A percentile compares a stretch with the other conserved stretches of the same genome.
phyloP scores from a whole-genome alignment of 2,113 vertebrate genomes.

The Climacteris rufus region DNA sequence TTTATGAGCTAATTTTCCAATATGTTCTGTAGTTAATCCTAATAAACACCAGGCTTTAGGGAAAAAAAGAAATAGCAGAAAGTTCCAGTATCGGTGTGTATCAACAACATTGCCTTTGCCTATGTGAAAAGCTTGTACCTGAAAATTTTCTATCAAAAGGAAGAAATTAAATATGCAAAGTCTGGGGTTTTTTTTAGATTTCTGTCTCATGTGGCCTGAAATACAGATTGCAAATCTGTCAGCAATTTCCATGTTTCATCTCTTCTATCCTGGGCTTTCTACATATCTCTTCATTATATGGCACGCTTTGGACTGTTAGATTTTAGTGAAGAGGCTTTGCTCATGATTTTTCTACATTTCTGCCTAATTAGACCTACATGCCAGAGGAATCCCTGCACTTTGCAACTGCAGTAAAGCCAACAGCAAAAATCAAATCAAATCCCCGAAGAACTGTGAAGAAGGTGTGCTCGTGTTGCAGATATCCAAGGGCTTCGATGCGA shows the following conservation, averaged over 20 bases:
- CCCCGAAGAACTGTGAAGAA: background rate
- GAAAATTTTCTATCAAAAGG: background rate
- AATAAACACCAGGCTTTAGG: background rate
- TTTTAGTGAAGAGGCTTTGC: background rate
- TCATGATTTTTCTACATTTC: background rate
- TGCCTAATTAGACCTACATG: background rate
- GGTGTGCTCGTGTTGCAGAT: fast-evolving
- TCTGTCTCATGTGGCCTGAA: background rate
- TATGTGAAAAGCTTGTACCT: background rate
- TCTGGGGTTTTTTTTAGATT: background rate
- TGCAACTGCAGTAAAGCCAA: background rate
- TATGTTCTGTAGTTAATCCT: background rate
- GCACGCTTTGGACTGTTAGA: background rate
- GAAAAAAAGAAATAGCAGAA: background rate
- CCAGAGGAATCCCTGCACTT: background rate
- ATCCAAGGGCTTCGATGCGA: background rate
- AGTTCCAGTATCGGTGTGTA: background rate
- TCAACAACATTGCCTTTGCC: background rate
- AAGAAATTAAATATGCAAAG: background rate
- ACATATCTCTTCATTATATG: background rate
- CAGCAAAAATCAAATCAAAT: background rate
- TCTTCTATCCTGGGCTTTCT: background rate
- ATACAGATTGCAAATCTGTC: background rate
- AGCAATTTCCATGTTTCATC: background rate
- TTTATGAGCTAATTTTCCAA: background rate